Percentiles rank a stretch among this genome's conserved stretches.
Conservation (phyloP, 2,888 invertebrate genomes). For the Diachrysia chrysitis region DNA sequence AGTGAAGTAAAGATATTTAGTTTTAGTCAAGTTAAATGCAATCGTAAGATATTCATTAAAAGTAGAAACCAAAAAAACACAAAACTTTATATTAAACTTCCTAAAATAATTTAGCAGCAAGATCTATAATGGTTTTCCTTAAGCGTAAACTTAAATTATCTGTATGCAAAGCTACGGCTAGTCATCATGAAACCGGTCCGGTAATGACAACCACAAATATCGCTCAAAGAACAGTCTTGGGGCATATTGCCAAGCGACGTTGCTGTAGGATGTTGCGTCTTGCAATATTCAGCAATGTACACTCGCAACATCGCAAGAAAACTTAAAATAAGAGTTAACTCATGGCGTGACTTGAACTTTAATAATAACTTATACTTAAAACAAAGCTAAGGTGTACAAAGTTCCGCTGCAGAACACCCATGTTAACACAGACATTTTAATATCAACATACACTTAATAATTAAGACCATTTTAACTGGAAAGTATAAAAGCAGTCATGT, state of each 20-base stretch:
- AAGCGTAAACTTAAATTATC: constrained; percentile 1
- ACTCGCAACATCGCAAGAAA: background rate
- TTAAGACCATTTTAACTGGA: background rate
- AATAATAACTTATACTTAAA: background rate
- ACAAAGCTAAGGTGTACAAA: background rate
- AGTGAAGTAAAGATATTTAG: too few relatives aligned
- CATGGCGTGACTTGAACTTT: background rate
- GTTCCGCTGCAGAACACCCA: background rate
- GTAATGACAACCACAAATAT: constrained; percentile 8
- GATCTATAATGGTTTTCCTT: background rate
- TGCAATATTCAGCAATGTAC: constrained; percentile 3
- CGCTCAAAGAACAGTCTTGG: constrained; percentile 8
- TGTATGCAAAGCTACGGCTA: background rate
- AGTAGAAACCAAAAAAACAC: too few relatives aligned
- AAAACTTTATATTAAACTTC: background rate
- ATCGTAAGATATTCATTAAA: too few relatives aligned
- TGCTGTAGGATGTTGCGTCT: constrained; percentile 1
- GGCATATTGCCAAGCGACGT: constrained; percentile 7
- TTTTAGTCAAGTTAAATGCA: too few relatives aligned
- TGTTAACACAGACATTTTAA: too few relatives aligned
- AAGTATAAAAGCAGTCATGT: background rate
- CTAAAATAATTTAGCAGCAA: background rate
- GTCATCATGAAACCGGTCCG: constrained; percentile 5
- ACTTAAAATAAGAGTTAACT: background rate
- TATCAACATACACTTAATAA: background rate